Evolutionary conservation across 37 sponge, comb jelly and placozoan species (phyloP).

Genomic region (Beroe forskalii): DNA sequence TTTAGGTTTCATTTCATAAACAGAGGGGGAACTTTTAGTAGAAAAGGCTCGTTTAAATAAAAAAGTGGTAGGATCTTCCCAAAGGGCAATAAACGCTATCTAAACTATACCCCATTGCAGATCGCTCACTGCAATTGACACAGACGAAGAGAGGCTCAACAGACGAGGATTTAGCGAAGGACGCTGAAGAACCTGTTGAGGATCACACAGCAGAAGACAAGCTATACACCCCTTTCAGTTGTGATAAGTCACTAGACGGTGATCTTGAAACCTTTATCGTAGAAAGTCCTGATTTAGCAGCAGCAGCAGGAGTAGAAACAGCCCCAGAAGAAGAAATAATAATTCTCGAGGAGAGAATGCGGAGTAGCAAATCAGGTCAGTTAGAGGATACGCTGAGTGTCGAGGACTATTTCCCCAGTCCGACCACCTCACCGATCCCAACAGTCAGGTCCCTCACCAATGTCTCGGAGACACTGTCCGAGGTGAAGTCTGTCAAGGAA

Average conservation of each 20-base stretch:
- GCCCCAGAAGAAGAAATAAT: no score
- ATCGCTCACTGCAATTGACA: conserved; percentile 34
- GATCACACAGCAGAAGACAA: neutral
- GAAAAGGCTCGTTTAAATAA: no score
- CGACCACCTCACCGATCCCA: neutral
- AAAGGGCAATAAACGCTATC: no score
- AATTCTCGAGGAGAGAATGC: no score
- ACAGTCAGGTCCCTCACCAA: neutral
- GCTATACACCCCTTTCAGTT: neutral
- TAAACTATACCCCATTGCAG: no score
- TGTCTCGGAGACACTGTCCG: neutral
- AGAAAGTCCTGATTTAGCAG: neutral
- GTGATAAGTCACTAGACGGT: neutral
- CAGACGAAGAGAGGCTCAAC: neutral
- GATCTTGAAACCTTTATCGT: no score
- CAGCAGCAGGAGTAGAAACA: neutral
- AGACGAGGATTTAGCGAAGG: no score
- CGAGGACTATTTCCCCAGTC: neutral
- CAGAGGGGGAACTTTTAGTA: no score
- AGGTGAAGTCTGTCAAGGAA: neutral
- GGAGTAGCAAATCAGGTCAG: neutral
- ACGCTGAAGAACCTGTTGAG: neutral
- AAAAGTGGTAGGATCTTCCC: no score
- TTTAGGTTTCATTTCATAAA: no score
- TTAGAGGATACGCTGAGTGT: neutral